Percentiles rank a stretch among this genome's conserved stretches.
Evolutionary conservation across 2,797 vertebrate genomes (phyloP).

Genomic region (Erpetoichthys calabaricus): DNA sequence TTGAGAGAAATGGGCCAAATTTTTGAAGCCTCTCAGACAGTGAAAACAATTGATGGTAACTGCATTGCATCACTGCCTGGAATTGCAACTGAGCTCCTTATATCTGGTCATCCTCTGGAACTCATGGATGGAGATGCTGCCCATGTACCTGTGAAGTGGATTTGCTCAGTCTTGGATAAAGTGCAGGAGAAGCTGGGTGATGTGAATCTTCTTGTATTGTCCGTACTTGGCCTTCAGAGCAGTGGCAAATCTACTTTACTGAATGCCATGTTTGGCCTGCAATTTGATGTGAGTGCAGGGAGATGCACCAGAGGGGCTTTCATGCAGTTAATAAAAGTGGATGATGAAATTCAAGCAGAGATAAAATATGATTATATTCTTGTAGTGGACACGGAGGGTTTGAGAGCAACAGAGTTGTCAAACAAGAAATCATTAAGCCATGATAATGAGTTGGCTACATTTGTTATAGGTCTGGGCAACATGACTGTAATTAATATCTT

Average conservation of each 20-base stretch:
- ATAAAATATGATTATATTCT: slow-evolving; percentile 12
- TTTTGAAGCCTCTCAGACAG: slow-evolving; percentile 25
- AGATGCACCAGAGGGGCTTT: slow-evolving; percentile 16
- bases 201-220: slow-evolving; percentile 12
- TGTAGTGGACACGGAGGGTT: slow-evolving; percentile 15
- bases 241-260: slow-evolving; percentile 17
- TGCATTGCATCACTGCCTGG: slow-evolving; percentile 3
- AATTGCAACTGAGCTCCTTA: slow-evolving; percentile 10
- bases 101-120: slow-evolving; percentile 14
- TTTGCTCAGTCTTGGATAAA: slow-evolving; percentile 11
- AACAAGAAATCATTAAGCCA: slow-evolving; percentile 2
- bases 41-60: too few relatives aligned
- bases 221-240: slow-evolving; percentile 16
- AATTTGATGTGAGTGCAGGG: slow-evolving; percentile 16
- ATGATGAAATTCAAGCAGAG: slow-evolving; percentile 7
- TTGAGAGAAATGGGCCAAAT: slow-evolving; percentile 32
- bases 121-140: slow-evolving; percentile 17
- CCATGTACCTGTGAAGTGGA: slow-evolving; percentile 13
- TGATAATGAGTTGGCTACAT: slow-evolving; percentile 16
- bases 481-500: slow-evolving; percentile 17
- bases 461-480: slow-evolving; percentile 14
- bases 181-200: slow-evolving; percentile 5
- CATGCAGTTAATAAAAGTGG: slow-evolving; percentile 13
- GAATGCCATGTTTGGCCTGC: slow-evolving; percentile 18
- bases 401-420: slow-evolving; percentile 9